Base-by-base conservation (phyloP, 2,888 invertebrate species). In the Thereva nobilitata region DNA sequence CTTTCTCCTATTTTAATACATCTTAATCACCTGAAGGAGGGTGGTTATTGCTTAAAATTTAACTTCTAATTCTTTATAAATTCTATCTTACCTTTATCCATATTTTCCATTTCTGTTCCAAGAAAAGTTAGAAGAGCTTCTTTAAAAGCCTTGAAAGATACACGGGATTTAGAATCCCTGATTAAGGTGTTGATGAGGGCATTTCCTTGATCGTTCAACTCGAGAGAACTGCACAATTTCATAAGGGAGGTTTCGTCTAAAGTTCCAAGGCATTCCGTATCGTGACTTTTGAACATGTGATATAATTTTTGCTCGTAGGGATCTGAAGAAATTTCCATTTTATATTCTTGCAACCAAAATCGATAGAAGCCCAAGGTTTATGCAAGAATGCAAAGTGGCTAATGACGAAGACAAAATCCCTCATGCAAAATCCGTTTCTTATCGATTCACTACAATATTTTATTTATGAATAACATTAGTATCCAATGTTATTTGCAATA, bases 271-370 rank as follows among this genome's bases (percentile, higher is more conserved):
- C 86, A 87, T 76, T 87, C 86, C 71, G 84, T 83, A 80, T 91
- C 89, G 82, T 91, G 91, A 76, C 89, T 90, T 78, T 90, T 87
- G 77, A 92, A 93, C 76, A 92, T 90, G 74, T 88, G 86, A 74
- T 89, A 86, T 75, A 92, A 84, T 83, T 92, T 91, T 81, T 89
- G 87, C 79, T 92, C 92, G 77, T 92, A 92, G 52, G 89, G 91
- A 83, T 91, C 90, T 79, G 86, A 71, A 53, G 77, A 76, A 57
- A 72, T 68, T 71, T 72, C 72, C 72, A 73, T 72, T 50, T 50
- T 41, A 37, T 50, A 34, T 47, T 47, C 47, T 59, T 47, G 35
- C 57, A 10, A 8, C 57, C 37, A 38, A n/a, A 61, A 61, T 50
- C 49, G 61, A 50, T 61, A 50, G 50, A n/a, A 12, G 23, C 23